phyloP scores from a whole-genome alignment of 1,140 invertebrate species.

The Ooceraea biroi region DNA sequence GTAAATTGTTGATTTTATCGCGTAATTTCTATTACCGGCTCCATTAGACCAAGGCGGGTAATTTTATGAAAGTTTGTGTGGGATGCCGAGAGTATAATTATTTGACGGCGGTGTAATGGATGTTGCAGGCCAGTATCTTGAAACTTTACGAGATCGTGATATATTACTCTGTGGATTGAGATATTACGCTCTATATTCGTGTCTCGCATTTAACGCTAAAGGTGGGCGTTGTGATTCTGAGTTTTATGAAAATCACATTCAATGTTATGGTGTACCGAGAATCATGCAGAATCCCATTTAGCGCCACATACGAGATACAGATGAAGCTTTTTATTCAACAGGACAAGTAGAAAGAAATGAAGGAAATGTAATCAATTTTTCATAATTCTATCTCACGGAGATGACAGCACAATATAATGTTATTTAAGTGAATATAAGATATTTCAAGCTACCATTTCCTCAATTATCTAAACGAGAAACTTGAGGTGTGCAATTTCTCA shows the following conservation, averaged over 20 bases:
- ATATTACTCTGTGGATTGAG: constrained; percentile 48
- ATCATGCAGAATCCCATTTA: background rate
- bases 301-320: background rate
- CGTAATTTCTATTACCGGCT: constrained; percentile 41
- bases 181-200: constrained; percentile 27
- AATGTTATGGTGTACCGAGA: constrained; percentile 16
- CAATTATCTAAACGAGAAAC: background rate
- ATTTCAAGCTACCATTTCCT: background rate
- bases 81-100: constrained; percentile 51
- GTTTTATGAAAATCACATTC: constrained; percentile 47
- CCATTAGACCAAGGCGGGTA: background rate
- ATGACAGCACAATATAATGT: background rate
- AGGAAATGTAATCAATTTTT: background rate
- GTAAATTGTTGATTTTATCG: constrained; percentile 50
- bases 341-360: background rate
- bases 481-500: background rate
- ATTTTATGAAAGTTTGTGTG: constrained; percentile 40
- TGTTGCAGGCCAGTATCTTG: constrained; percentile 25
- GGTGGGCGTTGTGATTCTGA: constrained; percentile 30
- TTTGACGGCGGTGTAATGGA: constrained; percentile 27
- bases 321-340: background rate
- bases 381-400: background rate
- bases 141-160: constrained; percentile 51
- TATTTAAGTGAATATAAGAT: background rate
- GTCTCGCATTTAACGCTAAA: constrained; percentile 21